Percentiles rank a stretch among this genome's conserved stretches.
Conservation (phyloP, 1,140 invertebrate species). For the Pseudomyrmex gracilis region DNA sequence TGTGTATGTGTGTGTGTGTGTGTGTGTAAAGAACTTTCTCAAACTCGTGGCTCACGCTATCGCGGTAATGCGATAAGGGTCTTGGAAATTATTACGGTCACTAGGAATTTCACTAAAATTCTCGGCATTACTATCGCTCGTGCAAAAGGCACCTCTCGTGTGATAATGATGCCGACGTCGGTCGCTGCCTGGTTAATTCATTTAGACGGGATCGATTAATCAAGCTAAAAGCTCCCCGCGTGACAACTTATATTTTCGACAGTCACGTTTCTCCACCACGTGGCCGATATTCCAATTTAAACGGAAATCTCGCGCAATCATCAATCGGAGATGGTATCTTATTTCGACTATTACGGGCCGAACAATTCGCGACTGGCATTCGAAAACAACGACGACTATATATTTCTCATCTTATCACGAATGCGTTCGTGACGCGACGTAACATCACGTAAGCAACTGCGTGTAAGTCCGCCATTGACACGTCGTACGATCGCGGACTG, state of each 20-base stretch:
- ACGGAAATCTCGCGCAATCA: not conserved
- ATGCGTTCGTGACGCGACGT: constrained; percentile 5
- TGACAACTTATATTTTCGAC: constrained; percentile 37
- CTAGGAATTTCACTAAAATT: constrained; percentile 79
- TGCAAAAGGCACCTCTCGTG: constrained; percentile 57
- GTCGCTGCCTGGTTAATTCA: constrained; percentile 76
- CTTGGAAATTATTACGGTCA: constrained; percentile 58
- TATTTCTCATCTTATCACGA: not conserved
- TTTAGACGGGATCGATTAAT: constrained; percentile 80
- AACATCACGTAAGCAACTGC: constrained; percentile 25
- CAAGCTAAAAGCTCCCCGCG: constrained; percentile 15
- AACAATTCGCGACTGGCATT: not conserved
- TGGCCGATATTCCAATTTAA: not conserved
- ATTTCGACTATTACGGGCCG: not conserved
- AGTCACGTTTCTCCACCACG: not conserved
- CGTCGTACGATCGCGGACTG: constrained; percentile 21
- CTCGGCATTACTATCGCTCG: constrained; percentile 66
- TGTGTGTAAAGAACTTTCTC: constrained; percentile 61
- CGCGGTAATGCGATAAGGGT: constrained; percentile 44
- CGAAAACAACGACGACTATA: not conserved
- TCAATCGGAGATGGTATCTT: not conserved
- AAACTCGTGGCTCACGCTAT: constrained; percentile 71
- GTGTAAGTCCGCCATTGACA: constrained; percentile 16
- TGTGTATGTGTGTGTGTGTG: constrained; percentile 11
- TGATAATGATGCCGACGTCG: constrained; percentile 72